These are phyloP conservation scores for Helicolenus hilgendorfi DNA, from an alignment of 2,797 vertebrate species.

Conservation along the genomic window DNA sequence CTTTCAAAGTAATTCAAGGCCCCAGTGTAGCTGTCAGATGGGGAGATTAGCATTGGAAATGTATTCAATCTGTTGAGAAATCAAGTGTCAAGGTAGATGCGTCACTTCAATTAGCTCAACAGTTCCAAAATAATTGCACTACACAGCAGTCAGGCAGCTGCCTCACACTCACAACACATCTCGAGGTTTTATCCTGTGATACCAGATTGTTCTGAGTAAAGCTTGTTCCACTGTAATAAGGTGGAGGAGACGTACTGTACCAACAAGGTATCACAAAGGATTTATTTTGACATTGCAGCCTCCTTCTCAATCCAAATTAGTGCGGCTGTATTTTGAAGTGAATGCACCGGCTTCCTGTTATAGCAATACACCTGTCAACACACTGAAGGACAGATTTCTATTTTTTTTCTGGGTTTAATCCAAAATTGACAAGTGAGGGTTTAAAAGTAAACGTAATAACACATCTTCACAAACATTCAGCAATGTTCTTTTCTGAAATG, in stretches of 20 bases:
- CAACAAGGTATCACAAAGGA: slow-evolving; percentile 29
- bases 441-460: neutral
- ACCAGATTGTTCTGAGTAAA: neutral
- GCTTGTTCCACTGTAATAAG: slow-evolving; percentile 1
- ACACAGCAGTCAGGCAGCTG: slow-evolving; percentile 22
- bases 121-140: slow-evolving; percentile 26
- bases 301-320: slow-evolving; percentile 37
- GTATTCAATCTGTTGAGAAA: slow-evolving; percentile 40
- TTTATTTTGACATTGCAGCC: slow-evolving; percentile 40
- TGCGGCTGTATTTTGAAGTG: slow-evolving; percentile 1
- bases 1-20: neutral
- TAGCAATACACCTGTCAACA: slow-evolving; percentile 13
- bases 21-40: neutral
- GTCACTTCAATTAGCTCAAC: slow-evolving; percentile 51
- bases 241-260: slow-evolving; percentile 2
- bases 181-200: neutral
- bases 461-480: slow-evolving; percentile 15
- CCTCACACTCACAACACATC: neutral
- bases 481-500: slow-evolving; percentile 4
- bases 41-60: slow-evolving; percentile 44
- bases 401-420: slow-evolving; percentile 18
- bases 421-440: neutral
- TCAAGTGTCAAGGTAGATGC: slow-evolving; percentile 45
- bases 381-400: neutral
- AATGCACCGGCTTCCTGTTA: neutral